Evolutionary conservation across 2,888 invertebrate species (phyloP).

Genomic region (Andrena camellia): DNA sequence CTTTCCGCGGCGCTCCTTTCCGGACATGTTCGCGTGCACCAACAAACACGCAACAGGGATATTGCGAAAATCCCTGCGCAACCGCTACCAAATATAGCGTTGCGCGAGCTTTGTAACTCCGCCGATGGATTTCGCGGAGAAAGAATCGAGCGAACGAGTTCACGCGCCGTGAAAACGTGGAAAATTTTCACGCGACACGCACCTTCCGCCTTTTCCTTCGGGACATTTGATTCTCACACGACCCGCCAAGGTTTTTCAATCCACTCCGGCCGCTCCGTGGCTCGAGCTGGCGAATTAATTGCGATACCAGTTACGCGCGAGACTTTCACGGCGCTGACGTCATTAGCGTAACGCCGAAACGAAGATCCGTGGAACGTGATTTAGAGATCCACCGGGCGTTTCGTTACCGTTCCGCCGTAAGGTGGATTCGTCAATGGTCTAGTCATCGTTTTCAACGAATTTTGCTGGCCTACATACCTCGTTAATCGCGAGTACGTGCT

Average conservation of each 20-base stretch:
- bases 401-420: conserved; percentile 29
- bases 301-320: conserved; percentile 42
- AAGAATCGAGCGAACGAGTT: background rate
- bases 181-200: background rate
- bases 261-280: background rate
- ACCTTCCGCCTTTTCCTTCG: conserved; percentile 29
- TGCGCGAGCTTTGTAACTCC: background rate
- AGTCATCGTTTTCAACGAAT: conserved; percentile 42
- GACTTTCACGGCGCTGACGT: conserved; percentile 58
- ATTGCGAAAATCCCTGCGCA: conserved; percentile 65
- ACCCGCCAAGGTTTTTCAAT: background rate
- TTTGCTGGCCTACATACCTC: conserved; percentile 39
- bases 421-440: conserved; percentile 27
- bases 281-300: conserved; percentile 36
- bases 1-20: conserved; percentile 51
- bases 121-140: background rate
- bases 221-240: background rate
- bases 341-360: conserved; percentile 42
- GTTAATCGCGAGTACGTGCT: conserved; percentile 41
- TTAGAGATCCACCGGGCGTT: conserved; percentile 1
- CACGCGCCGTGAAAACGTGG: background rate
- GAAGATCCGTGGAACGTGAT: conserved; percentile 31
- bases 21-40: conserved; percentile 36
- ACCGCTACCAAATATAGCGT: conserved; percentile 55
- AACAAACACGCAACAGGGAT: conserved; percentile 18